Conservation (phyloP, 2,888 invertebrate genomes). For the Glyphotaelius pellucidus region DNA sequence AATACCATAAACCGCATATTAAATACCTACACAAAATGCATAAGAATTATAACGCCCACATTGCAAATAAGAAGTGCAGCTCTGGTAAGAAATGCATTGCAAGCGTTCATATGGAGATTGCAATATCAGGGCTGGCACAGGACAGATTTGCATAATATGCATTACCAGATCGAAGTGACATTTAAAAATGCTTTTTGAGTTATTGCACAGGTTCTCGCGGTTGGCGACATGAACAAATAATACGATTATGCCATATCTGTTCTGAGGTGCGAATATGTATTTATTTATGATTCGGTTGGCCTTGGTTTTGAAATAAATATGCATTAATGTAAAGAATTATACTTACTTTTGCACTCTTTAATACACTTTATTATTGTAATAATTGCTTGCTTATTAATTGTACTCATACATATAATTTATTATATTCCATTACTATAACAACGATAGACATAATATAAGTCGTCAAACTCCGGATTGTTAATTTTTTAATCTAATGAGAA, state of each 20-base stretch:
- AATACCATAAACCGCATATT: background rate
- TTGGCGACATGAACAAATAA: background rate
- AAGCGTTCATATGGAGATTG: conserved; percentile 63
- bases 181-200: background rate
- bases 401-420: background rate
- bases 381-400: background rate
- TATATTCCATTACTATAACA: background rate
- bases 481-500: too few species aligned
- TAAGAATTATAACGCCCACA: background rate
- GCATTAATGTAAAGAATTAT: background rate
- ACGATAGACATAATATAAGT: too few species aligned
- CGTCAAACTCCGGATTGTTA: too few species aligned
- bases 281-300: background rate
- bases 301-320: background rate
- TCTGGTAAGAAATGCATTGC: conserved; percentile 54
- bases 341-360: background rate
- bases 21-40: background rate
- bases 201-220: background rate
- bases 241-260: background rate
- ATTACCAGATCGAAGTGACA: background rate
- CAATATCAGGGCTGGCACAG: conserved; percentile 61
- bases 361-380: background rate
- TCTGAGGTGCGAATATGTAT: background rate
- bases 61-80: background rate
- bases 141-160: conserved; percentile 27